Evolutionary conservation across 1,140 invertebrate genomes (phyloP), one percentile per base, ranked within the genome.

Genomic region (Eumaeus atala): DNA sequence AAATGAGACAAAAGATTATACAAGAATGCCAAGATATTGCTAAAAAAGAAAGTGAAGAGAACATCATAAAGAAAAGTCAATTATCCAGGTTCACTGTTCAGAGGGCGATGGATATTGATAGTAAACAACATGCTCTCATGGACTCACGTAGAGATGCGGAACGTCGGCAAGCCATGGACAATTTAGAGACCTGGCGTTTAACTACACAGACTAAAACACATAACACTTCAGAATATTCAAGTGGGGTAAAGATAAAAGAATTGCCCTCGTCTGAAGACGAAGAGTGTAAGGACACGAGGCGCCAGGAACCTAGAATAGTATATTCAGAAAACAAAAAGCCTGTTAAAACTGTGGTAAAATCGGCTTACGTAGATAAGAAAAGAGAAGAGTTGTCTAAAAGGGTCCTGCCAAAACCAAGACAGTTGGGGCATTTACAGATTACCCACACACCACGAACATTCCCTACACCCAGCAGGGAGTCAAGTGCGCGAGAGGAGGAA

Each of bases 401-500:
- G 62, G 68, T 78, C 16, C 48, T 91, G 35, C 92, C 92, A 11
- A 77, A 87, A 47, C 87, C 91, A 9, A 89, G 95, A 72, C 73
- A 89, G 69, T 76, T 64, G 50, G 89, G 87, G 21, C 87, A 85
- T 16, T 90, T 96, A 42, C 82, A 90, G 54, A 90, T 96, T 10
- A 90, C 80, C 33, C 96, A 96, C 72, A 95, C 95, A 0, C 90
- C 91, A 9, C 84, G 95, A 56, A 89, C 90, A 44, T 96, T 97
- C 78, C 93, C 94, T 3, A 96, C 95, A 9, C 95, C 95, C 1
- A 91, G 91, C 16, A 87, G 95, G 72, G 95, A 97, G 80, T 96
- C 95, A 6, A 89, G 89, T 56, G 88, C 89, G 11, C 72, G 84
- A 1, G 91, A 94, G 70, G 95, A 97, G 85, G 89, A 94, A 69